phyloP scores from a whole-genome alignment of 92 coral and sea anemone species.

The Paramuricea clavata region DNA sequence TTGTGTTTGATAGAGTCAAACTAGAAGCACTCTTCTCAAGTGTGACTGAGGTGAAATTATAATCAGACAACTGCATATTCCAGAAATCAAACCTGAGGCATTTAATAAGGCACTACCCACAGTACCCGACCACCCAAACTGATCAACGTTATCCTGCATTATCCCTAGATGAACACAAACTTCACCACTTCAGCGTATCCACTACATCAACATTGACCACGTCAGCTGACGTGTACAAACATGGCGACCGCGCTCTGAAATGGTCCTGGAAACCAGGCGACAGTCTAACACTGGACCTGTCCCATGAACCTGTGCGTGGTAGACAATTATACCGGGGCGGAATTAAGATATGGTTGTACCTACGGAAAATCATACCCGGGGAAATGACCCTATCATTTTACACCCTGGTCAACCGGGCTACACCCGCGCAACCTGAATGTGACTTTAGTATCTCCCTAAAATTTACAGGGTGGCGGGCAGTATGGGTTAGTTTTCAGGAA shows the following conservation, averaged over 20 bases:
- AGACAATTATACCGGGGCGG: constrained; percentile 47
- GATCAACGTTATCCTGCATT: neutral
- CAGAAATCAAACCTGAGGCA: neutral
- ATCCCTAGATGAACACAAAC: constrained; percentile 38
- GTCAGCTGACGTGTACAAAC: constrained; percentile 49
- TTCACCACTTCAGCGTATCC: constrained; percentile 7
- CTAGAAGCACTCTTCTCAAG: no score
- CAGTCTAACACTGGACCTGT: constrained; percentile 17
- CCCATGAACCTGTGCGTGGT: constrained; percentile 22
- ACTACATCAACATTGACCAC: constrained; percentile 6
- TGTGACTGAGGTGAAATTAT: no score
- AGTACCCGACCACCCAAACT: neutral
- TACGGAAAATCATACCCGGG: constrained; percentile 8
- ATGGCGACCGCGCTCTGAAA: constrained; percentile 23
- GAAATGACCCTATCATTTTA: constrained; percentile 37
- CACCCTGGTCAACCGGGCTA: neutral
- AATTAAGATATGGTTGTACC: constrained; percentile 74
- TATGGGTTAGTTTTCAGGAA: constrained; percentile 62
- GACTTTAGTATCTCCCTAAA: constrained; percentile 28
- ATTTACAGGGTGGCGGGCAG: constrained; percentile 69
- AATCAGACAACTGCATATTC: no score
- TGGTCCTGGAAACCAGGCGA: constrained; percentile 45
- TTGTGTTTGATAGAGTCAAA: no score
- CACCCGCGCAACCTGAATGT: constrained; percentile 25
- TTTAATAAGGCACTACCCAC: neutral